Evolutionary conservation across 35 echinoderm and acorn worm genomes (phyloP).

Genomic region (Acanthaster planci): DNA sequence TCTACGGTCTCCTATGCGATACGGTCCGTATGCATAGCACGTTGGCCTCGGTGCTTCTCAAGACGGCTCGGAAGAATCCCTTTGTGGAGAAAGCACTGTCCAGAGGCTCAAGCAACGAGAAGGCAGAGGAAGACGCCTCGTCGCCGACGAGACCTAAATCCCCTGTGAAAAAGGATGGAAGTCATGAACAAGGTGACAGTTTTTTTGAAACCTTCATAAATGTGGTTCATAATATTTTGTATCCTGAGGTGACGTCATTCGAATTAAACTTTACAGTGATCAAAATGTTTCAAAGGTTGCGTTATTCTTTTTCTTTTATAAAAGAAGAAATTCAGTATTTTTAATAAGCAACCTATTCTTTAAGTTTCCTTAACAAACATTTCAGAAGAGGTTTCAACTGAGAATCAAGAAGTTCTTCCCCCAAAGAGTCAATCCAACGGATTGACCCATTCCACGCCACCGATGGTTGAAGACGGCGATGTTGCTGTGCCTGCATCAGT

Average conservation of each 20-base stretch:
- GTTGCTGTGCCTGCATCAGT: not conserved
- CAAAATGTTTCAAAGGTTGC: too few species aligned
- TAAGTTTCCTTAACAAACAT: not conserved
- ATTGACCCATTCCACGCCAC: not conserved
- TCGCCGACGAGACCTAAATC: conserved; percentile 31
- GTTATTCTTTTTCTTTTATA: too few species aligned
- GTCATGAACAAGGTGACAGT: conserved; percentile 29
- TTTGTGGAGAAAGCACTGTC: conserved; percentile 63
- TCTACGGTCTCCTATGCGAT: conserved; percentile 89
- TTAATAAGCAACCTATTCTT: too few species aligned
- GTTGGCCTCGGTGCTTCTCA: conserved; percentile 70
- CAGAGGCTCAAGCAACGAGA: conserved; percentile 63
- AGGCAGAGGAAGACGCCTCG: conserved; percentile 53
- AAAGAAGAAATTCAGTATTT: too few species aligned
- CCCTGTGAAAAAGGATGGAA: conserved; percentile 22
- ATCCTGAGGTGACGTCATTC: too few species aligned
- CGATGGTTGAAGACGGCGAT: not conserved
- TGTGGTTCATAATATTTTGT: too few species aligned
- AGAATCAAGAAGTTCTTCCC: not conserved
- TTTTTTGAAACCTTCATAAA: too few species aligned
- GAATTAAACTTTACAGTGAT: too few species aligned
- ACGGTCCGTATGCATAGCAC: conserved; percentile 82
- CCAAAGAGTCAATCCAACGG: conserved; percentile 18
- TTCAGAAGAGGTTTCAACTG: not conserved
- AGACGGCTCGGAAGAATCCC: conserved; percentile 63